Conservation (phyloP, 2,113 vertebrate species). For the Plecotus auritus region DNA sequence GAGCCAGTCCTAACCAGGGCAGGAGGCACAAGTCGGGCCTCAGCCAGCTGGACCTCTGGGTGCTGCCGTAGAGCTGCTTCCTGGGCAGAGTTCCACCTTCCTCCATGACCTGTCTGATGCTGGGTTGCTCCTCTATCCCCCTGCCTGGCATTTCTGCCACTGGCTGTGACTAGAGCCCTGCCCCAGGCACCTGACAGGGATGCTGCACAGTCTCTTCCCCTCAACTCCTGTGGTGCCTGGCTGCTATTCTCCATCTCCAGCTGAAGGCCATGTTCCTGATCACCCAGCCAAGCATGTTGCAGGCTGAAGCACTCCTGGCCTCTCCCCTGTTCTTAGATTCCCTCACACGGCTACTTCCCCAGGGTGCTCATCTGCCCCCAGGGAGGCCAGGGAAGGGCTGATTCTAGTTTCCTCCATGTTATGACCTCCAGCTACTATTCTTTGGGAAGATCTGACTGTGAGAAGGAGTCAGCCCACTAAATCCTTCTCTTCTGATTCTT, state of each 20-base stretch:
- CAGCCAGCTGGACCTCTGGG: too few relatives aligned
- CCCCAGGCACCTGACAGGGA: neutral
- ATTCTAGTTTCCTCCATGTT: neutral
- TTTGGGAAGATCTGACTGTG: neutral
- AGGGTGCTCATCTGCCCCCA: neutral
- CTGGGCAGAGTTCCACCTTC: neutral
- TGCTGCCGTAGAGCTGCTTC: neutral
- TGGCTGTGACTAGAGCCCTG: neutral
- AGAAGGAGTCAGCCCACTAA: neutral
- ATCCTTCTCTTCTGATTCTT: neutral
- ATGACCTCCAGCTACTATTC: neutral
- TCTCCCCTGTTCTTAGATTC: neutral
- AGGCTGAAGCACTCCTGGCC: neutral
- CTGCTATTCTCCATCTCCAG: neutral
- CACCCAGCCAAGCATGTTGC: neutral
- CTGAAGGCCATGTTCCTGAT: neutral
- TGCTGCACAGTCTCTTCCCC: neutral
- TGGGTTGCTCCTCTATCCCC: neutral
- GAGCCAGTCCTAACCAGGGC: neutral
- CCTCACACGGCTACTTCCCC: neutral
- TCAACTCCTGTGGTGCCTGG: neutral
- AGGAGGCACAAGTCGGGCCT: rapidly evolving
- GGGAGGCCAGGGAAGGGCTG: neutral
- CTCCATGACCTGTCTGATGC: rapidly evolving
- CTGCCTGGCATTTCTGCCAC: neutral